Evolutionary conservation across 2,888 invertebrate species (phyloP), one percentile per base, ranked within the genome.

Genomic region (Drosophila gaucha): DNA sequence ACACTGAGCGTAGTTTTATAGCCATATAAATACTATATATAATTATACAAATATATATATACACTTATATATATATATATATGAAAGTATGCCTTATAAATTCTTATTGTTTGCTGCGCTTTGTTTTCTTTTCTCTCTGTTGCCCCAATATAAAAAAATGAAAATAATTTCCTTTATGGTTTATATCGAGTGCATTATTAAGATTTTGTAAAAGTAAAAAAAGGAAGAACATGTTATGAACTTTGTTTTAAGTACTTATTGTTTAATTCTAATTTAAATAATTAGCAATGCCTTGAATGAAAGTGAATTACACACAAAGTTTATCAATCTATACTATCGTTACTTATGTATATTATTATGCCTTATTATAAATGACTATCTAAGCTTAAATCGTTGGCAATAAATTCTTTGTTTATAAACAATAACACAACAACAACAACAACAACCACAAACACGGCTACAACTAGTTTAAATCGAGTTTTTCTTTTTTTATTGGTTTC

Each of bases 161-260:
- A 14, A n/a, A 44, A 20, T n/a, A 51, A 36, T 26, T 12, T 57
- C 28, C 51, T 47, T 57, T 71, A 57, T 72, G 58, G 49, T 58
- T 75, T 70, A 54, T 58, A 65, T 75, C 66, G 43, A 75, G 71
- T 75, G 58, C 76, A 71, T 75, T 75, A 49, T 75, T 73, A 55
- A 75, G 76, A 69, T 58, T 70, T 30, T 39, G 49, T 33, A 49
- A 54, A 67, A 57, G 56, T 35, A 33, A 59, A 51, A 36, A 28
- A 36, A 24, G 56, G 54, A 59, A 54, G 39, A 73, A 84, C 54
- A 78, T 87, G 86, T 87, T 83, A 83, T 83, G 68, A 85, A 85
- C 78, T 87, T 87, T 85, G 75, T 75, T 87, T 87, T 83, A 83
- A 83, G 82, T 83, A 83, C 82, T 83, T 83, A 83, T 87, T 85